Evolutionary conservation across 1,140 invertebrate genomes (phyloP).

Genomic region (Cardiocondyla obscurior): DNA sequence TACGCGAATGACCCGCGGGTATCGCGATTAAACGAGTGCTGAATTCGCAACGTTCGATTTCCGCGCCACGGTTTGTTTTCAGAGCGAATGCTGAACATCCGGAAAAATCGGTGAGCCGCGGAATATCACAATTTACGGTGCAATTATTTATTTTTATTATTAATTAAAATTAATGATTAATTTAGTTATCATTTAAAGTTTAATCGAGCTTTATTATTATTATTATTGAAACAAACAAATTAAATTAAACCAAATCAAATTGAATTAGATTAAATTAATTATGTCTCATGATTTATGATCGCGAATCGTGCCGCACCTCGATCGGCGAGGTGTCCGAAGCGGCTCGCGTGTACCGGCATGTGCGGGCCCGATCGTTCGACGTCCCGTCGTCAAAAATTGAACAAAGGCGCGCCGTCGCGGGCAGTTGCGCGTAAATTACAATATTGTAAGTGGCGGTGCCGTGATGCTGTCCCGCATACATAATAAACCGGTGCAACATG

Average conservation of each 20-base stretch:
- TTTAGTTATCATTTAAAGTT: no score
- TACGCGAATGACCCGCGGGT: neutral
- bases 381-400: neutral
- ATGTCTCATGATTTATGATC: no score
- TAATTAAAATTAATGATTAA: no score
- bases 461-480: constrained; percentile 20
- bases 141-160: no score
- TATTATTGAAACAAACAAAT: no score
- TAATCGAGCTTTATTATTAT: no score
- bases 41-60: neutral
- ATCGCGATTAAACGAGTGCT: neutral
- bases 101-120: neutral
- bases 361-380: neutral
- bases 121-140: neutral
- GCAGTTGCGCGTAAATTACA: constrained; percentile 27
- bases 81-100: neutral
- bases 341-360: neutral
- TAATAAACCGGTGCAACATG: constrained; percentile 34
- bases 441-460: constrained; percentile 37
- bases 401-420: neutral
- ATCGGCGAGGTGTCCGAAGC: neutral
- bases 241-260: no score
- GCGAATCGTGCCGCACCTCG: no score
- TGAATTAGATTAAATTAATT: no score
- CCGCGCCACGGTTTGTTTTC: neutral